Conservation (phyloP, 2,797 vertebrate species). For the Pseudocheirus occidentalis region DNA sequence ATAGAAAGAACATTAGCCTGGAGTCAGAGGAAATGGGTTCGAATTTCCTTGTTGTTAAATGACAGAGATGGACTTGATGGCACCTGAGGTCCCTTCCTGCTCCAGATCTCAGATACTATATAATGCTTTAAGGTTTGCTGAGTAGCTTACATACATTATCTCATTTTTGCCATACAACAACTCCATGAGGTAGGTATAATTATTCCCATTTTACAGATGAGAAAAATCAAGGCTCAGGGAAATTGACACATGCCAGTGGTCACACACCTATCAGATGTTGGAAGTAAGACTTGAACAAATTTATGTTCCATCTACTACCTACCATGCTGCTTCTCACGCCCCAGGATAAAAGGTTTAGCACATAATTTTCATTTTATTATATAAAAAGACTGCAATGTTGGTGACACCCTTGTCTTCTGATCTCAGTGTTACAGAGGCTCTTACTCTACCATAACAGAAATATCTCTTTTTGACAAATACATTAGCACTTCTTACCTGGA, state of each 20-base stretch:
- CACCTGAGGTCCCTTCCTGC: not conserved
- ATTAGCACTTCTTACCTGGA: conserved; percentile 86
- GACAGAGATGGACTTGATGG: not conserved
- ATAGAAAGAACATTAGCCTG: not conserved
- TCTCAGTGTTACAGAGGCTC: not conserved
- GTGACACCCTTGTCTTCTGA: not conserved
- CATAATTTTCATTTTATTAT: conserved; percentile 6
- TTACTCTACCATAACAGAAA: conserved; percentile 8
- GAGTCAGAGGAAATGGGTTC: not conserved
- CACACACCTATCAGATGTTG: not conserved
- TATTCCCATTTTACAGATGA: not conserved
- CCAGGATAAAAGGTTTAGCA: not conserved
- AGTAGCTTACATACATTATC: not conserved
- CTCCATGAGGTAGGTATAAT: not conserved
- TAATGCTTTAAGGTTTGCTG: not conserved
- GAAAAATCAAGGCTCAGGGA: not conserved
- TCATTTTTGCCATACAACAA: not conserved
- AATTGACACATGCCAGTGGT: not conserved
- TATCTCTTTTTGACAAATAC: not conserved
- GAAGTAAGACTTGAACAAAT: not conserved
- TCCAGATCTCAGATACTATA: not conserved
- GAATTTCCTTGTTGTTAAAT: not conserved
- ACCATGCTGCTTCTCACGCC: not conserved
- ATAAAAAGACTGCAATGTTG: not conserved
- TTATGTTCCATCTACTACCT: not conserved